A percentile compares a stretch with the other conserved stretches of the same genome.
Conservation (phyloP, 1,140 invertebrate genomes). For the Hestina assimilis region DNA sequence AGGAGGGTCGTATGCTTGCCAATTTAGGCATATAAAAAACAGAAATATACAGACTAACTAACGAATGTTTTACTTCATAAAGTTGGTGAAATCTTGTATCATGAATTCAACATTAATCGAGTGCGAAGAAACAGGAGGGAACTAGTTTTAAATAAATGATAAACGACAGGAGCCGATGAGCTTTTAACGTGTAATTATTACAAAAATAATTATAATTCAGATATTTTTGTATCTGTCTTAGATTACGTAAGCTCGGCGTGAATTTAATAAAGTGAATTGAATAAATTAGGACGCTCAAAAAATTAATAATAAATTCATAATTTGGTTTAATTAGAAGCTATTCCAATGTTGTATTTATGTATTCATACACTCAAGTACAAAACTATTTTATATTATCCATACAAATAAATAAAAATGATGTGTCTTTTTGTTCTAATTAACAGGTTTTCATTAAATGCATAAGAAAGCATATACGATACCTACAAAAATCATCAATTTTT, state of each 20-base stretch:
- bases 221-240: not conserved
- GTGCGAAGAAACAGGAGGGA: no score
- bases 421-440: no score
- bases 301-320: slow-evolving; percentile 16
- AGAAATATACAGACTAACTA: no score
- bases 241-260: slow-evolving; percentile 4
- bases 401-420: not conserved
- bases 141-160: not conserved
- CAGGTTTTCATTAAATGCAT: no score
- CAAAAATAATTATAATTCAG: not conserved
- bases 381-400: not conserved
- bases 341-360: slow-evolving; percentile 1
- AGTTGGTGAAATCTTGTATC: no score
- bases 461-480: no score
- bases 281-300: slow-evolving; percentile 8
- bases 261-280: slow-evolving; percentile 1
- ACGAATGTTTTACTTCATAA: no score
- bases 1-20: no score
- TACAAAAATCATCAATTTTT: no score
- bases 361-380: not conserved
- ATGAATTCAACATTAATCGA: no score
- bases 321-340: slow-evolving; percentile 17
- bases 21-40: no score
- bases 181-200: not conserved
- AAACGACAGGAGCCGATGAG: not conserved